Conservation (phyloP, 2,113 vertebrate genomes). For the Hemicordylus capensis region DNA sequence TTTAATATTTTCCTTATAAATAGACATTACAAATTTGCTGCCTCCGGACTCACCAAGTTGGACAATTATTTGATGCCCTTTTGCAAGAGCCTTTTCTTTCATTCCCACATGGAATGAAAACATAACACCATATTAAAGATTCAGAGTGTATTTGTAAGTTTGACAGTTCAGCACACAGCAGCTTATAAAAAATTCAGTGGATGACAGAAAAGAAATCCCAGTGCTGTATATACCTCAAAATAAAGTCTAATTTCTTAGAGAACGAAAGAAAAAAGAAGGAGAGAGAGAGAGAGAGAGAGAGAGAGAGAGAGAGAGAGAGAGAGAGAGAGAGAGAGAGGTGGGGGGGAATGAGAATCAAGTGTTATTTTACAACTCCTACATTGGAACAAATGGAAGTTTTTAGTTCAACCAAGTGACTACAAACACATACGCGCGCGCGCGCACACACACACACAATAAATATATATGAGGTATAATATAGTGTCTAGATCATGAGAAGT, state of each 20-base stretch:
- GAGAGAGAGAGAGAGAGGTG: too few species aligned
- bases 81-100: not conserved
- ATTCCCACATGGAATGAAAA: not conserved
- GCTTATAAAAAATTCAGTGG: not conserved
- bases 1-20: not conserved
- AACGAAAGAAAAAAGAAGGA: conserved; percentile 11
- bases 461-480: too few species aligned
- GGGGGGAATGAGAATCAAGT: not conserved
- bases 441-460: too few species aligned
- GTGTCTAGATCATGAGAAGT: too few species aligned
- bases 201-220: not conserved
- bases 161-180: not conserved
- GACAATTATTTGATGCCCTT: not conserved
- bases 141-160: not conserved
- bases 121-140: not conserved
- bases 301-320: too few species aligned
- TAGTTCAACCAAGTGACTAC: too few species aligned
- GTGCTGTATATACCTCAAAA: not conserved
- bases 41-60: not conserved
- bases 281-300: too few species aligned
- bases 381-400: not conserved
- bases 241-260: not conserved
- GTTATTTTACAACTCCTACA: not conserved
- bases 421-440: too few species aligned
- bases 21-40: not conserved